Base-by-base conservation (phyloP, 2,797 vertebrate species). In the Cygnus olor region DNA sequence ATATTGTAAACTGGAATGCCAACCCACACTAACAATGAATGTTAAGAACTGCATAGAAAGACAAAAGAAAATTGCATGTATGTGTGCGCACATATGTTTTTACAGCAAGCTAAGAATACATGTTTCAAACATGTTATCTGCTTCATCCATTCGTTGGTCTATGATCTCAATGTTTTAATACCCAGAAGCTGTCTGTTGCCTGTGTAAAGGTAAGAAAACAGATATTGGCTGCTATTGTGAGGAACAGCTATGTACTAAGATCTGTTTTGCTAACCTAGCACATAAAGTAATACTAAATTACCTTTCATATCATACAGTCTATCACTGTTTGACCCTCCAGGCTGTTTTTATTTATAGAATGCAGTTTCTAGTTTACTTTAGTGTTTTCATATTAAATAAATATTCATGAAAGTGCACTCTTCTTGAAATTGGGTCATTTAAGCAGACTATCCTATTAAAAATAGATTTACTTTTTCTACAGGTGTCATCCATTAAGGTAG, bases 401-500 rank as follows among this genome's bases (percentile, higher is more conserved):
- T 98, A 98, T 98, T 98, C 97, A 98, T 98, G 97, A 97, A 97
- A 97, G 95, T 97, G 97, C 97, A 97, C 96, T 98, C 92, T 97
- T 95, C 96, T 95, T 96, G 97, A 97, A 98, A 98, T 97, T 97
- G 97, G 98, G 97, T 98, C 97, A 98, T 97, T 97, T 97, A 97
- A 95, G 95, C 96, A 97, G 96, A 97, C 97, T 98, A 97, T 91
- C 96, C 97, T 95, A 98, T 98, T 98, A 98, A 98, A 98, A 98
- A 97, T 98, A 86, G 30, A 96, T 98, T 97, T 97, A 91, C 94
- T 96, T 97, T 96, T 98, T 97, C 96, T 97, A 96, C 96, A 94
- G 95, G 94, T 96, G 85, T 94, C 83, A 96, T 95, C 93, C 88
- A 94, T 97, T 96, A 94, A 95, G 76, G 68, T 49, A 90, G 78